Evolutionary conservation across 2,888 invertebrate genomes (phyloP).

Genomic region (Nephrotoma flavescens): DNA sequence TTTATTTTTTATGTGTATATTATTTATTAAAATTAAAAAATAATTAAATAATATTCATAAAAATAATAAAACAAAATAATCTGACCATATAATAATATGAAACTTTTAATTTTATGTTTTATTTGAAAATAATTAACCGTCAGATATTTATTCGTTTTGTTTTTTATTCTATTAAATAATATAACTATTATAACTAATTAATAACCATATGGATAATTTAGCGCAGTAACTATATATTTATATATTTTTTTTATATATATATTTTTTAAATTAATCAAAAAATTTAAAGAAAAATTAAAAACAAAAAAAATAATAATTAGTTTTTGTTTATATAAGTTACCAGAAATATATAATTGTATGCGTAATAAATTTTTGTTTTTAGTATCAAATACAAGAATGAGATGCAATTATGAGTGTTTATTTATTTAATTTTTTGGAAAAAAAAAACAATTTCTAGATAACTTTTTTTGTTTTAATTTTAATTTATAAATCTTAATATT

Average conservation of each 20-base stretch:
- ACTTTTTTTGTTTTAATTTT: conserved; percentile 17
- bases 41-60: conserved; percentile 1
- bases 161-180: conserved; percentile 2
- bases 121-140: background rate
- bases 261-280: background rate
- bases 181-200: conserved; percentile 4
- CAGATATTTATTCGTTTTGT: background rate
- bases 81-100: conserved; percentile 7
- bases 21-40: conserved; percentile 3
- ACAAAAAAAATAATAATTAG: background rate
- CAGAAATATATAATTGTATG: background rate
- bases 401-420: background rate
- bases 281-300: background rate
- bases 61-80: conserved; percentile 5
- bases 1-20: conserved; percentile 3
- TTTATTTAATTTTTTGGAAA: conserved; percentile 9
- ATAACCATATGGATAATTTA: conserved; percentile 5
- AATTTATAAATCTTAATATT: conserved; percentile 20
- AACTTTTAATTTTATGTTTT: background rate
- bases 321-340: background rate
- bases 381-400: background rate
- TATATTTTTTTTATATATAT: background rate
- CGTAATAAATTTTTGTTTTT: background rate
- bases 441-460: conserved; percentile 12
- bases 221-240: background rate